Evolutionary conservation across 2,113 vertebrate genomes (phyloP).

Genomic region (Bungarus multicinctus): DNA sequence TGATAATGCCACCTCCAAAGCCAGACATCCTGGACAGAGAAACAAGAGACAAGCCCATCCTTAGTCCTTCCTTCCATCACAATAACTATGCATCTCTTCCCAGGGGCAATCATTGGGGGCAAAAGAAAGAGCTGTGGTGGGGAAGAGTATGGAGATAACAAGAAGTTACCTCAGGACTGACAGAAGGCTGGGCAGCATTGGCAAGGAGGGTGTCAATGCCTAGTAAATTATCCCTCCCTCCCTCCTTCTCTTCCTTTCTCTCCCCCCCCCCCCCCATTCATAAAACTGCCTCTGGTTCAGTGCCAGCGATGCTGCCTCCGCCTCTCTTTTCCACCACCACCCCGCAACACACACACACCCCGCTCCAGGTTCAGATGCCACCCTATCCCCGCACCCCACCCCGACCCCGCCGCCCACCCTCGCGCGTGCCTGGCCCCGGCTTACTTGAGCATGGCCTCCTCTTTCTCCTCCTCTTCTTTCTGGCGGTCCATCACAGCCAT

Average conservation of each 20-base stretch:
- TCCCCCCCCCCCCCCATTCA: not conserved
- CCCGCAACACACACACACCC: not conserved
- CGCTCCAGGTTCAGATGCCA: slow-evolving; percentile 24
- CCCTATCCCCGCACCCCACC: too few relatives aligned
- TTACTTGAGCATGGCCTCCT: slow-evolving; percentile 99
- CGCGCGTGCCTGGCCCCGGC: slow-evolving; percentile 47
- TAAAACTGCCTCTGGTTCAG: slow-evolving; percentile 14
- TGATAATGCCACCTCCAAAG: not conserved
- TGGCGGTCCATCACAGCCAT: slow-evolving; percentile 99
- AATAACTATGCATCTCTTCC: not conserved
- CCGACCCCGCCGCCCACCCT: not conserved
- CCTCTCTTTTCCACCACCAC: slow-evolving; percentile 21
- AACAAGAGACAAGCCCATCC: not conserved
- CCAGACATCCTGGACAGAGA: not conserved
- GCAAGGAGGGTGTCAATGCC: not conserved
- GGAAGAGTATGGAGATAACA: not conserved
- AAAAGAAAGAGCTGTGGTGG: not conserved
- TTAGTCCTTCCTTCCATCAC: not conserved
- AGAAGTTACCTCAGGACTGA: not conserved
- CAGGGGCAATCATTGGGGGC: not conserved
- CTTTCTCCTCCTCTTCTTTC: slow-evolving; percentile 96
- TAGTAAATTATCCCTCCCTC: not conserved
- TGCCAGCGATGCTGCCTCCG: not conserved
- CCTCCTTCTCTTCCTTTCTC: not conserved
- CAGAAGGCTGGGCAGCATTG: not conserved